Percentiles rank a stretch among this genome's conserved stretches.
Conservation (phyloP, 2,797 vertebrate genomes). For the Enteromius treurensis region DNA sequence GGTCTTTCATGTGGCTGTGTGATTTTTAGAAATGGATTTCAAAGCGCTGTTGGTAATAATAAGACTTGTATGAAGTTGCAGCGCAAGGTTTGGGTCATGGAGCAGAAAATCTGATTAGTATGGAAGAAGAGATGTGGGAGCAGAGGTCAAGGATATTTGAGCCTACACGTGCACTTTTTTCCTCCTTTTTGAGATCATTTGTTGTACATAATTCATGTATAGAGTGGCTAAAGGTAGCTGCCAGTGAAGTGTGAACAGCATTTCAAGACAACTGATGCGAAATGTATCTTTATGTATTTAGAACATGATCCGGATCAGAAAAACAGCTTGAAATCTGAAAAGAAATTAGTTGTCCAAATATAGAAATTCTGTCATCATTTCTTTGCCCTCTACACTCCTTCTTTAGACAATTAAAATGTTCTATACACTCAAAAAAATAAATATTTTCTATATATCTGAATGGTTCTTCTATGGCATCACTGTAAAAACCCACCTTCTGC, state of each 20-base stretch:
- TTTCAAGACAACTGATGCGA: background rate
- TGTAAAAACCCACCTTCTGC: background rate
- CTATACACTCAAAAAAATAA: background rate
- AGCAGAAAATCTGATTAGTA: conserved; percentile 23
- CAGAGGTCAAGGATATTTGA: conserved; percentile 34
- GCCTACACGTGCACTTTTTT: conserved; percentile 15
- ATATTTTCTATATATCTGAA: background rate
- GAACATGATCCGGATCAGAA: background rate
- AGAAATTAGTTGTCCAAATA: background rate
- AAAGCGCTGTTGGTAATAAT: background rate
- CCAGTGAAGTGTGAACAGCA: conserved; percentile 50
- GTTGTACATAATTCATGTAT: conserved; percentile 51
- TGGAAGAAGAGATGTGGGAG: conserved; percentile 8
- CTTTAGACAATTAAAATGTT: background rate
- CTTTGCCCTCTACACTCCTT: background rate
- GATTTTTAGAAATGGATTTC: conserved; percentile 1
- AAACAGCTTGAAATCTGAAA: background rate
- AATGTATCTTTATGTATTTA: background rate
- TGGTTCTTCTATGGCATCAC: background rate
- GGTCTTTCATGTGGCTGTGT: background rate
- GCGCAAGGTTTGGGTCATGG: background rate
- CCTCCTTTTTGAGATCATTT: conserved; percentile 31
- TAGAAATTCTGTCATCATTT: background rate
- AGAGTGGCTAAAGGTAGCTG: conserved; percentile 41
- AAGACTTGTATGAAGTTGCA: conserved; percentile 1